A percentile compares a stretch with the other conserved stretches of the same genome.
Evolutionary conservation across 2,113 vertebrate species (phyloP).

Genomic region (Merops nubicus): DNA sequence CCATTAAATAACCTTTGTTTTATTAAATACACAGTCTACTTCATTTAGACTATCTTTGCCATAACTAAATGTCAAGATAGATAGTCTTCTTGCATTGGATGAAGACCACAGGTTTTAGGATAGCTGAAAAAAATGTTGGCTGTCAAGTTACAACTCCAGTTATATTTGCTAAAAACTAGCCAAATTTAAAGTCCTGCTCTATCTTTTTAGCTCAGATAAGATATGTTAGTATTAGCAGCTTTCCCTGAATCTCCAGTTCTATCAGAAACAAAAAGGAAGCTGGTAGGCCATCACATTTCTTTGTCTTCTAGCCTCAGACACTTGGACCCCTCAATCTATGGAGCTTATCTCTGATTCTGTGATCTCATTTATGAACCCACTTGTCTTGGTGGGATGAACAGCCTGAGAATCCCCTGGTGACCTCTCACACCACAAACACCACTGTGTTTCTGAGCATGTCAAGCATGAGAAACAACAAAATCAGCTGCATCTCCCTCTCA

Average conservation of each 20-base stretch:
- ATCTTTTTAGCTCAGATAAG: neutral
- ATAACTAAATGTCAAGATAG: conserved; percentile 24
- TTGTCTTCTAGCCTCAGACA: neutral
- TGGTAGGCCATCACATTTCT: neutral
- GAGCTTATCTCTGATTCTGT: neutral
- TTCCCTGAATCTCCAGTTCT: neutral
- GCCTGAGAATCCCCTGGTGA: neutral
- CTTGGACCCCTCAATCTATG: neutral
- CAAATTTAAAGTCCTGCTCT: neutral
- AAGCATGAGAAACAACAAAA: neutral
- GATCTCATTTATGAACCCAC: neutral
- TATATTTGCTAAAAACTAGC: neutral
- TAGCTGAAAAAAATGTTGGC: neutral
- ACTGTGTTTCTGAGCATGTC: neutral
- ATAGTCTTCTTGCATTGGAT: neutral
- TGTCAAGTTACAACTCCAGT: neutral
- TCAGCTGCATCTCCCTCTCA: neutral
- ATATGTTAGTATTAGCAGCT: neutral
- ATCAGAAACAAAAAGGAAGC: neutral
- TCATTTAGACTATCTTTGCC: conserved; percentile 9
- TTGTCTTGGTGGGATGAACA: neutral
- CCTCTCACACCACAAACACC: neutral
- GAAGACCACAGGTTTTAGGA: neutral
- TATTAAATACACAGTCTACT: conserved; percentile 38
- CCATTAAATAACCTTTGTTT: conserved; percentile 59